Base-by-base conservation (phyloP, 2,888 invertebrate species). In the Drosophila borborema region DNA sequence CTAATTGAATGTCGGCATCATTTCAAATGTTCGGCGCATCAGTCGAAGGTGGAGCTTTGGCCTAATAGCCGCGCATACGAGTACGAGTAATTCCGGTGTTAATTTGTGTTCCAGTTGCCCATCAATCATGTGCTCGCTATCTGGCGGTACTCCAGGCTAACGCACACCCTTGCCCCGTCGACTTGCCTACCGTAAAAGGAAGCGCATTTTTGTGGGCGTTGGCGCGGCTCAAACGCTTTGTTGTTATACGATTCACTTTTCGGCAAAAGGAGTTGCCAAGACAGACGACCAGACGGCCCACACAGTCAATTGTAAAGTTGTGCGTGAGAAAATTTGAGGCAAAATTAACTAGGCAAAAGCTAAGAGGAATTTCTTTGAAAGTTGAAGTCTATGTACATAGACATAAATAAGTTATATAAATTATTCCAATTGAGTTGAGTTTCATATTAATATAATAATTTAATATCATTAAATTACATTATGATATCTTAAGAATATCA, bases 21-120 rank as follows among this genome's bases (percentile, higher is more conserved):
- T 76, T 88, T 89, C 76, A 87, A 89, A 85, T 85, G 64, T 41
- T 51, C 61, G 58, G 68, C 76, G 72, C 84, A 86, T 89, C 89
- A 49, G 72, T 80, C 60, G 53, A 64, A 40, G 77, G 72, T 64
- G 61, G 74, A 51, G 72, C 60, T 77, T 43, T 53, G 74, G 60
- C 68, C 77, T 86, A 86, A 89, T 72, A 72, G 68, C 72, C 58
- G n/a, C 20, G 20, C 31, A 31, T 43, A 51, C 55, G 60, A 67
- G 72, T 80, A 65, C 78, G 83, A 90, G 91, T 91, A 91, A 91
- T 92, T 90, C 92, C 91, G 90, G 91, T 91, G 90, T 91, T 91
- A 90, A 90, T 85, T 89, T 82, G 86, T 84, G 79, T 77, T 79
- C 82, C 77, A 80, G 84, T 81, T 81, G 75, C 66, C 78, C 89